phyloP scores from a whole-genome alignment of 2,113 vertebrate genomes.

The Salminus brasiliensis region DNA sequence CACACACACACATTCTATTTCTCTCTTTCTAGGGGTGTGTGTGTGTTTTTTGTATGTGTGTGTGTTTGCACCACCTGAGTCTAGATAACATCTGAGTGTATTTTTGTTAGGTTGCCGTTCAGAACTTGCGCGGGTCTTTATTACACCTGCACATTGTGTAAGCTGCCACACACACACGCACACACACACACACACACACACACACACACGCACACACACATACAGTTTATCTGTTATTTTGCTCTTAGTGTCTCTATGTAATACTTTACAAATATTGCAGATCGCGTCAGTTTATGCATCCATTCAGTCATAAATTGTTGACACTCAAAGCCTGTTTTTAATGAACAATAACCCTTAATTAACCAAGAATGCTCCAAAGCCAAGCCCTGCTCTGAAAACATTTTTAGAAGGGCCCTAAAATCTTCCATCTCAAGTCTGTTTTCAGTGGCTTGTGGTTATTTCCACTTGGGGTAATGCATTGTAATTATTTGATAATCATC shows the following conservation, averaged over 20 bases:
- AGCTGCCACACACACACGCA: too few species aligned
- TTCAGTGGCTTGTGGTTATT: slow-evolving; percentile 36
- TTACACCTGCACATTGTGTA: slow-evolving; percentile 37
- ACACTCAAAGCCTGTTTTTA: too few species aligned
- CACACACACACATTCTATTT: not conserved
- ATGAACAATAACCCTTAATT: not conserved
- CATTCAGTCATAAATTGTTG: not conserved
- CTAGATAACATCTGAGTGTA: slow-evolving; percentile 53
- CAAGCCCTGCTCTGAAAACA: too few species aligned
- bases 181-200: slow-evolving; percentile 39
- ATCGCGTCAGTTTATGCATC: not conserved
- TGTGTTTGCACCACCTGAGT: slow-evolving; percentile 43
- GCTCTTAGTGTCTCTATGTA: not conserved
- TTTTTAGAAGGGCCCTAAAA: not conserved
- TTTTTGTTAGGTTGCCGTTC: slow-evolving; percentile 45
- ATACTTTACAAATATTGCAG: not conserved
- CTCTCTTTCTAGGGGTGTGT: slow-evolving; percentile 13
- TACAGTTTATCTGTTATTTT: not conserved
- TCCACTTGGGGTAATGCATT: not conserved
- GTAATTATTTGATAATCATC: slow-evolving; percentile 22
- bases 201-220: slow-evolving; percentile 20
- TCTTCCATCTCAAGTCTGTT: not conserved
- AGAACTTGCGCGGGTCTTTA: slow-evolving; percentile 34
- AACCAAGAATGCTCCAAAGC: too few species aligned
- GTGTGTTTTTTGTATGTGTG: slow-evolving; percentile 28